These are phyloP conservation scores for Rallus limicola DNA, from an alignment of 2,113 vertebrate species.

Conservation along the genomic window DNA sequence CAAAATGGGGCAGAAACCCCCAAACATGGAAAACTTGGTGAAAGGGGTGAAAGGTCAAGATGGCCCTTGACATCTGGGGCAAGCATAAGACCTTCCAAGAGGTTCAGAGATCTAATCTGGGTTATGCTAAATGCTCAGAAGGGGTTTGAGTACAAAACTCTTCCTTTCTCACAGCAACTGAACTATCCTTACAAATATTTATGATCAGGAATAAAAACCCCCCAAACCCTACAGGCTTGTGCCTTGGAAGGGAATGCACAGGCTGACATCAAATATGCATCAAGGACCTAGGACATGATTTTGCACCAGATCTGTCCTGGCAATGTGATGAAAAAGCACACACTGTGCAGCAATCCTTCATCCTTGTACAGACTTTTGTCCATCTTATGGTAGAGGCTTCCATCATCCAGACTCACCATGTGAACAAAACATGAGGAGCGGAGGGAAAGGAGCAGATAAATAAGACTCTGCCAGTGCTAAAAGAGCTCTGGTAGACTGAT, in stretches of 20 bases:
- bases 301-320: not conserved
- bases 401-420: not conserved
- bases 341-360: not conserved
- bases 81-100: fast-evolving
- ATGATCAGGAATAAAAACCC: not conserved
- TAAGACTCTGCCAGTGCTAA: not conserved
- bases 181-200: not conserved
- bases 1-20: not conserved
- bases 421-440: not conserved
- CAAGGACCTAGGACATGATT: fast-evolving
- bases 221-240: fast-evolving
- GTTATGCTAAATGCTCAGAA: not conserved
- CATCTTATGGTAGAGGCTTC: not conserved
- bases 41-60: not conserved
- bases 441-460: not conserved
- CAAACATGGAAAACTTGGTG: not conserved
- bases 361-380: not conserved
- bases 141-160: not conserved
- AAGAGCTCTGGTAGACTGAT: not conserved
- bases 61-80: not conserved
- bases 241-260: not conserved
- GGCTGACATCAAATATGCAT: not conserved
- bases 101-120: not conserved
- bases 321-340: not conserved
- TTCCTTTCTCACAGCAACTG: not conserved